Evolutionary conservation across 2,888 invertebrate genomes (phyloP), one percentile per base, ranked within the genome.

Genomic region (Frankliniella intonsa): DNA sequence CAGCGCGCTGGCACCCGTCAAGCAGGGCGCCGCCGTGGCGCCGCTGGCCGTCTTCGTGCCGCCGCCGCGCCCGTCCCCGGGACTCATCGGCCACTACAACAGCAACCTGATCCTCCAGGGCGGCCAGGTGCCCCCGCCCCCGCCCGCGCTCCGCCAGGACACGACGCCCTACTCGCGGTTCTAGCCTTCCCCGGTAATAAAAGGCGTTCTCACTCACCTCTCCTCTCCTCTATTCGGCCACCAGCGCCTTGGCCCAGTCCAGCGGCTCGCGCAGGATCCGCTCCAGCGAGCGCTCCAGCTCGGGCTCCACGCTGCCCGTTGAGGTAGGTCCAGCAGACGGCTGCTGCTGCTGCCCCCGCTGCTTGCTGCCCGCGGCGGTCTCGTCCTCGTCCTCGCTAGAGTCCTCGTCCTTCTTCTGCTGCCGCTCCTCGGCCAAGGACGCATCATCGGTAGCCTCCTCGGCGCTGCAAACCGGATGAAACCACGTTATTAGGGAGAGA

Each of bases 391-490:
- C 69, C 22, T 76, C 69, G 69, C 69, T 76, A 12, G 69, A n/a
- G 69, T 76, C 22, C 69, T 22, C 22, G 69, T n/a, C 69, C 69
- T 38, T 38, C 38, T 38, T 38, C 38, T 38, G 38, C 38, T 38
- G 38, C 38, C 38, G 38, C 38, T 38, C 38, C 81, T 85, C 84
- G 14, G 84, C 83, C 51, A 86, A 2, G 11, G n/a, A 5, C 11
- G 25, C 25, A 12, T 12, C 22, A 1, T 9, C 69, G 25, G 0
- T 22, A 10, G 22, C 69, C 25, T 76, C 25, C 69, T 76, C 22
- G 69, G 22, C 69, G 69, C 25, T 25, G 69, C 69, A 8, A n/a
- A 62, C 19, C 38, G 38, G 5, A 38, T 38, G 38, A 5, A 38
- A 38, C 38, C 38, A 38, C 38, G 38, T 5, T 38, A 38, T 38